phyloP scores from a whole-genome alignment of 1,140 invertebrate species.

The Pinna nobilis region DNA sequence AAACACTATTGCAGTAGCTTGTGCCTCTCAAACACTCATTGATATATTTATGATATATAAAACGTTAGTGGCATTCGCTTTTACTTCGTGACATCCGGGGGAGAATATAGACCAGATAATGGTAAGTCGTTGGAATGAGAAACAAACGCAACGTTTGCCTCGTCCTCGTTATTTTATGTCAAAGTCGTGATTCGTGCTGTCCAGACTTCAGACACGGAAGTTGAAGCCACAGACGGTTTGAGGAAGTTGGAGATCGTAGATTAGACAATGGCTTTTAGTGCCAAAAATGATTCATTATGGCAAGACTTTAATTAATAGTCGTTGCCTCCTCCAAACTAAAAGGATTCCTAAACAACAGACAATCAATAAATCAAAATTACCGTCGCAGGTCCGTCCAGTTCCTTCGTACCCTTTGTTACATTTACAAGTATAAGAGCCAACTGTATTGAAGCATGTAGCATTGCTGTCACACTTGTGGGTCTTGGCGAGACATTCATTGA shows the following conservation, averaged over 20 bases:
- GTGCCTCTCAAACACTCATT: too few species aligned
- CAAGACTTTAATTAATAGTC: background rate
- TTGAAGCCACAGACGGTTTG: too few species aligned
- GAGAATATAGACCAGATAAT: too few species aligned
- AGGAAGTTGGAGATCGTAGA: background rate
- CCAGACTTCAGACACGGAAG: too few species aligned
- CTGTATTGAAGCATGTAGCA: background rate
- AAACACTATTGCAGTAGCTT: too few species aligned
- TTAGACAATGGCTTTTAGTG: background rate
- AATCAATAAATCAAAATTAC: background rate
- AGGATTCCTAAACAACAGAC: background rate
- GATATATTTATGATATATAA: too few species aligned
- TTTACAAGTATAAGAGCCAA: constrained; percentile 7
- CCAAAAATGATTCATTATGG: background rate
- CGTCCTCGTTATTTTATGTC: too few species aligned
- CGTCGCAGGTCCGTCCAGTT: background rate
- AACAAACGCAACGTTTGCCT: too few species aligned
- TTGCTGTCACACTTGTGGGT: background rate
- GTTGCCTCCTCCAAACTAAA: background rate
- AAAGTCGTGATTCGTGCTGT: too few species aligned
- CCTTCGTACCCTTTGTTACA: constrained; percentile 14
- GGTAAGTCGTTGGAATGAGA: too few species aligned
- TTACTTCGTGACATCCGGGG: too few species aligned
- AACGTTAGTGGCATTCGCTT: too few species aligned
- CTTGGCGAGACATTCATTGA: background rate